Base-by-base conservation (phyloP, 2,888 invertebrate genomes). In the Busseola fusca region DNA sequence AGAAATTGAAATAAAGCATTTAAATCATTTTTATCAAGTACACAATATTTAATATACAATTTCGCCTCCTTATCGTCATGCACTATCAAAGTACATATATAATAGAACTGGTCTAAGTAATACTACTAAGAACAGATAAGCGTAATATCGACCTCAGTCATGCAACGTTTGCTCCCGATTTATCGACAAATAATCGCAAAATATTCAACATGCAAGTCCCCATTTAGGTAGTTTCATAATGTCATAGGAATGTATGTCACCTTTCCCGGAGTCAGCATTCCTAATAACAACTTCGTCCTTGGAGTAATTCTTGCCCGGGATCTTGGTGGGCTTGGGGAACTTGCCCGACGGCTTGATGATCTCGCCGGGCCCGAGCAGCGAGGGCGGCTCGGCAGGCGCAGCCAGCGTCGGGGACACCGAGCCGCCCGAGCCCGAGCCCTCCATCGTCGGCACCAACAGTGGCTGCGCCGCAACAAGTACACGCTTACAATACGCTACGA, bases 221-320 rank as follows among this genome's bases (percentile, higher is more conserved):
- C 74, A 34, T 69, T 76, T 45, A 69, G 57, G 74, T 27, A 72
- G 9, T 48, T 54, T 59, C 1, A 56, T 56, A 59, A 57, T n/a
- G 59, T 40, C 54, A 68, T 50, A 64, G 5, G 37, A 59, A 74
- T 69, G 14, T 21, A 54, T 92, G n/a, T 72, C 95, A 98, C 99
- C 99, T 98, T 99, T 99, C 89, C 99, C 99, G 66, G 98, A 99
- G 94, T 99, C 99, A 78, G 98, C 98, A 93, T 99, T 99, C 83
- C 98, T 96, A 88, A 99, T 99, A 78, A 99, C 98, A 80, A 99
- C 98, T 95, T 99, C 99, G 91, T 99, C 99, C 93, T 99, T 98
- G 89, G 98, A 98, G 94, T 98, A 98, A 91, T 98, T 98, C 94
- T 98, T 98, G 85, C 98, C 98, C 64, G 98, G 98, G 86, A 98